These are phyloP conservation scores for Sebastes wilsoni DNA, from an alignment of 2,797 vertebrate species.

Conservation along the genomic window DNA sequence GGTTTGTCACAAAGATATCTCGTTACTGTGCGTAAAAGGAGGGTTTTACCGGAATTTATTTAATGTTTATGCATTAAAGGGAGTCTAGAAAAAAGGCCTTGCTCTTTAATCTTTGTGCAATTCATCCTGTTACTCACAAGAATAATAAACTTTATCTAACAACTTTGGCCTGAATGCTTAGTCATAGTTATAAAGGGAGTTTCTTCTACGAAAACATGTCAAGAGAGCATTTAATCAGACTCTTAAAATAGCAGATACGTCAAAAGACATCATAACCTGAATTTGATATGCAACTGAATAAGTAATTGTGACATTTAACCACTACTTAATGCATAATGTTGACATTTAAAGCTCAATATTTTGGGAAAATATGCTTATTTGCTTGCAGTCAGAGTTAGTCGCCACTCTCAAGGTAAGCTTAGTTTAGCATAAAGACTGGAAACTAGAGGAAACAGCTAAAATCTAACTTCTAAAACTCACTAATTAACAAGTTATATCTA, in stretches of 20 bases:
- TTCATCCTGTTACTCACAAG: not conserved
- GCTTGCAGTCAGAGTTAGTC: too few relatives aligned
- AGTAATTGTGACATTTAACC: not conserved
- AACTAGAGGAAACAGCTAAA: too few relatives aligned
- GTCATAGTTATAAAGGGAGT: not conserved
- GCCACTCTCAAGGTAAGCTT: not conserved
- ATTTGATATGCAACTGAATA: not conserved
- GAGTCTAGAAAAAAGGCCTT: not conserved
- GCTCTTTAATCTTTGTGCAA: not conserved
- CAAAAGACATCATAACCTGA: too few relatives aligned
- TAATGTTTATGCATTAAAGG: not conserved
- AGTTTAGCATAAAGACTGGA: not conserved
- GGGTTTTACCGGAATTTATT: not conserved
- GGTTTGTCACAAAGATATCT: not conserved
- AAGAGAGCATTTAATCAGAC: not conserved
- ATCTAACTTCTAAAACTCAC: not conserved
- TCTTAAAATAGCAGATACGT: not conserved
- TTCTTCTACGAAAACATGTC: not conserved
- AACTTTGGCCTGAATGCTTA: not conserved
- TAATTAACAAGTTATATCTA: not conserved
- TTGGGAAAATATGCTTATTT: too few relatives aligned
- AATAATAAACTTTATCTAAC: not conserved
- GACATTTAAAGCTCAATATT: not conserved
- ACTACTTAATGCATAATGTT: not conserved
- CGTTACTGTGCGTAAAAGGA: not conserved